Conservation (phyloP, 1,140 invertebrate genomes). For the Formica selysi region DNA sequence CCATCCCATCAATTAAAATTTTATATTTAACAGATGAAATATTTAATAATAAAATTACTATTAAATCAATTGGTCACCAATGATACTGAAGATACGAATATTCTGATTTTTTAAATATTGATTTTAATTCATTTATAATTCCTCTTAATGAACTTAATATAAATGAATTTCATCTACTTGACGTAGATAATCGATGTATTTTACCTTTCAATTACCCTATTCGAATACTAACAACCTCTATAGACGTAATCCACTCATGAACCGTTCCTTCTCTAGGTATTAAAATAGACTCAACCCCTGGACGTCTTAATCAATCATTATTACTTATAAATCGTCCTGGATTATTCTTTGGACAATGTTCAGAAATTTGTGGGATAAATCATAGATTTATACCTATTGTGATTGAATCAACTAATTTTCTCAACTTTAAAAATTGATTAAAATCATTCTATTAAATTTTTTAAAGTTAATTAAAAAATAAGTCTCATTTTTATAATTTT, state of each 20-base stretch:
- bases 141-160: conserved; percentile 79
- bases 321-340: conserved; percentile 87
- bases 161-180: conserved; percentile 87
- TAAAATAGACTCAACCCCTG: conserved; percentile 90
- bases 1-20: too few relatives aligned
- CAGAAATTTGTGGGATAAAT: conserved; percentile 92
- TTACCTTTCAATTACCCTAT: conserved; percentile 88
- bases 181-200: conserved; percentile 89
- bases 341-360: conserved; percentile 91
- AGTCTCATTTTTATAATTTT: too few relatives aligned
- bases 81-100: conserved; percentile 91
- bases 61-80: conserved; percentile 90
- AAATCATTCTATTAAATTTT: too few relatives aligned
- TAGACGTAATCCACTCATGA: conserved; percentile 90
- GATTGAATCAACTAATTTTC: conserved; percentile 87
- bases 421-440: conserved; percentile 87
- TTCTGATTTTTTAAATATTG: conserved; percentile 87
- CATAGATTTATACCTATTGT: conserved; percentile 93
- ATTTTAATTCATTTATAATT: conserved; percentile 87
- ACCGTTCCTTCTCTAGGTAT: conserved; percentile 88
- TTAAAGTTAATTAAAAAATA: too few relatives aligned
- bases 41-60: conserved; percentile 85
- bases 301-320: conserved; percentile 89
- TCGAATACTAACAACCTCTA: conserved; percentile 87
- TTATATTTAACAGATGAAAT: conserved; percentile 85